A percentile compares a stretch with the other conserved stretches of the same genome.
These are phyloP conservation scores for Rhinopomastus cyanomelas DNA, from an alignment of 2,113 vertebrate species.

Conservation along the genomic window DNA sequence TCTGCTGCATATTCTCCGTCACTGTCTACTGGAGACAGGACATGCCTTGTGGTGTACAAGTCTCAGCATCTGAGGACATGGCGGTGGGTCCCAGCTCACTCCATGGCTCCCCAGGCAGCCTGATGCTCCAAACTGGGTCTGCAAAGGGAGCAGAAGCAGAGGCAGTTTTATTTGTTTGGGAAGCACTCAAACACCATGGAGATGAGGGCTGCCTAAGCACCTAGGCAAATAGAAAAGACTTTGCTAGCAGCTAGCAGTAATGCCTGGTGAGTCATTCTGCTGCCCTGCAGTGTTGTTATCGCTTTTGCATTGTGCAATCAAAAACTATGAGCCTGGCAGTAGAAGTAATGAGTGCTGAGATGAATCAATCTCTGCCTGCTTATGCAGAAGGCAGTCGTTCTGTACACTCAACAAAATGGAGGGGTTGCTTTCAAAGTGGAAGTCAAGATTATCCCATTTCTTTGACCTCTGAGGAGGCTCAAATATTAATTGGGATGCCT, in stretches of 20 bases:
- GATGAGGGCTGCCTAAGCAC: slow-evolving; percentile 40
- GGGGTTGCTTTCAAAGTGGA: not conserved
- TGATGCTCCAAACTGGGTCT: not conserved
- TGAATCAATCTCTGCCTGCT: slow-evolving; percentile 12
- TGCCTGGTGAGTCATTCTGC: slow-evolving; percentile 52
- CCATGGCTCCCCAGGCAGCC: not conserved
- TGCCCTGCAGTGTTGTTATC: slow-evolving; percentile 52
- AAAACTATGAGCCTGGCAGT: slow-evolving; percentile 44
- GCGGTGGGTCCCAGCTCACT: not conserved
- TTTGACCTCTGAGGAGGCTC: not conserved
- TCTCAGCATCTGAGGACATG: not conserved
- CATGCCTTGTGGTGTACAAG: not conserved
- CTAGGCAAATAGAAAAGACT: slow-evolving; percentile 59
- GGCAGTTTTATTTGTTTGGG: slow-evolving; percentile 52
- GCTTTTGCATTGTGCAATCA: slow-evolving; percentile 11
- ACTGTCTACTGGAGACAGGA: too few species aligned
- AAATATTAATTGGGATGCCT: not conserved
- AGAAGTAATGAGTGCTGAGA: slow-evolving; percentile 12
- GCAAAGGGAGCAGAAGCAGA: slow-evolving; percentile 5
- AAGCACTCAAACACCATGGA: slow-evolving; percentile 53
- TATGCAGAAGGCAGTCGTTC: not conserved
- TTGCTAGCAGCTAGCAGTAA: not conserved
- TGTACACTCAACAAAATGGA: not conserved
- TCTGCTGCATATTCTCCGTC: not conserved
- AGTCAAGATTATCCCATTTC: not conserved